phyloP scores from a whole-genome alignment of 2,797 vertebrate species.

The Eurystomus glaucurus region DNA sequence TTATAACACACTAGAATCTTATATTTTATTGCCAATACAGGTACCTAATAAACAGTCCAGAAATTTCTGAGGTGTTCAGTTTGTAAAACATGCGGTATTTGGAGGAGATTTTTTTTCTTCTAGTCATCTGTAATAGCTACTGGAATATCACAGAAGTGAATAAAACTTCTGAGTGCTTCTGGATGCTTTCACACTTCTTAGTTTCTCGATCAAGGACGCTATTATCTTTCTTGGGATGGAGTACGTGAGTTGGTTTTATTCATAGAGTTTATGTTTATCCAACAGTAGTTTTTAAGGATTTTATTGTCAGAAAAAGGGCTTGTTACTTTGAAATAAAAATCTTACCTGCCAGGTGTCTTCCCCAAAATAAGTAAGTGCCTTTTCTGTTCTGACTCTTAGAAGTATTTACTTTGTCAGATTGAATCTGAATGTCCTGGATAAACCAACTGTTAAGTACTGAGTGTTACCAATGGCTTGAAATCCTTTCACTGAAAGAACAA shows the following conservation, averaged over 20 bases:
- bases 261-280: constrained; percentile 29
- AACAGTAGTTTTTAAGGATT: constrained; percentile 7
- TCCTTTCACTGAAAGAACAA: constrained; percentile 36
- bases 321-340: constrained; percentile 63
- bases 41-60: constrained; percentile 26
- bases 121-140: neutral
- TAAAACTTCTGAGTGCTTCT: constrained; percentile 21
- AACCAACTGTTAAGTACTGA: constrained; percentile 4
- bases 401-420: constrained; percentile 66
- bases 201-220: neutral
- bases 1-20: constrained; percentile 13
- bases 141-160: constrained; percentile 9
- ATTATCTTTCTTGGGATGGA: constrained; percentile 15
- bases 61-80: constrained; percentile 40
- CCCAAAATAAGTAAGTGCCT: constrained; percentile 76
- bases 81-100: neutral
- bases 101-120: neutral
- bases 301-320: constrained; percentile 75
- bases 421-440: constrained; percentile 63
- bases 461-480: constrained; percentile 55
- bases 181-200: constrained; percentile 13
- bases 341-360: constrained; percentile 68
- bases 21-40: neutral
- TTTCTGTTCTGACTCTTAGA: constrained; percentile 76
- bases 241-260: constrained; percentile 17